These are phyloP conservation scores for Hydractinia echinata DNA, from an alignment of 30 jellyfish, hydroid and myxozoan genomes.

Conservation along the genomic window DNA sequence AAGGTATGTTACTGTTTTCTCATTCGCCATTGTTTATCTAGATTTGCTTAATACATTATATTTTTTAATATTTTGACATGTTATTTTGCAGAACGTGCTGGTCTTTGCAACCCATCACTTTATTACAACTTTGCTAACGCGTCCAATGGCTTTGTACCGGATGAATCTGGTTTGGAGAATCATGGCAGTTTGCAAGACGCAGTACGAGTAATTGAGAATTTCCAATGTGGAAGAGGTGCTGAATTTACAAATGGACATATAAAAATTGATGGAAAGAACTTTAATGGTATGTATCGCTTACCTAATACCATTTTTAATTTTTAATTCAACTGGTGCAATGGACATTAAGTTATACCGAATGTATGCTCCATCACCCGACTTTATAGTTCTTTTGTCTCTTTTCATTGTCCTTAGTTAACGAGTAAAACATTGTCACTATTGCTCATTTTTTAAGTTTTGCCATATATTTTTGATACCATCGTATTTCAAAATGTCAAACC, in stretches of 20 bases:
- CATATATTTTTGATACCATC: no score
- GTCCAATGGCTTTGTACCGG: constrained; percentile 47
- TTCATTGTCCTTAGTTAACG: no score
- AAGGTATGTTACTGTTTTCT: constrained; percentile 7
- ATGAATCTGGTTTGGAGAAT: constrained; percentile 64
- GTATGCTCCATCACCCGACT: no score
- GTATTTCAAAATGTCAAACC: no score
- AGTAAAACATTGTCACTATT: no score
- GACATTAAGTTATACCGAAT: not conserved
- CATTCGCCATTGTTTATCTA: not conserved
- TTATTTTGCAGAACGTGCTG: constrained; percentile 31
- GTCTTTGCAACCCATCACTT: constrained; percentile 81
- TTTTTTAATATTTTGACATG: not conserved
- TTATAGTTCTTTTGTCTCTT: no score
- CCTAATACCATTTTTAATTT: no score
- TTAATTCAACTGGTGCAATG: not conserved
- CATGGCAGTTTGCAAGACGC: constrained; percentile 66
- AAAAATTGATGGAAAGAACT: constrained; percentile 57
- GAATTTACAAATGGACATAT: constrained; percentile 61
- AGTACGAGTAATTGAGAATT: constrained; percentile 41
- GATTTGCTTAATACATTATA: not conserved
- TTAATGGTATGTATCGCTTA: constrained; percentile 30
- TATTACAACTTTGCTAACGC: constrained; percentile 77
- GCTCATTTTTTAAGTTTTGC: no score
- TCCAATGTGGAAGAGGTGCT: constrained; percentile 74